phyloP scores from a whole-genome alignment of 2,797 vertebrate genomes.

The Oophaga sylvatica region DNA sequence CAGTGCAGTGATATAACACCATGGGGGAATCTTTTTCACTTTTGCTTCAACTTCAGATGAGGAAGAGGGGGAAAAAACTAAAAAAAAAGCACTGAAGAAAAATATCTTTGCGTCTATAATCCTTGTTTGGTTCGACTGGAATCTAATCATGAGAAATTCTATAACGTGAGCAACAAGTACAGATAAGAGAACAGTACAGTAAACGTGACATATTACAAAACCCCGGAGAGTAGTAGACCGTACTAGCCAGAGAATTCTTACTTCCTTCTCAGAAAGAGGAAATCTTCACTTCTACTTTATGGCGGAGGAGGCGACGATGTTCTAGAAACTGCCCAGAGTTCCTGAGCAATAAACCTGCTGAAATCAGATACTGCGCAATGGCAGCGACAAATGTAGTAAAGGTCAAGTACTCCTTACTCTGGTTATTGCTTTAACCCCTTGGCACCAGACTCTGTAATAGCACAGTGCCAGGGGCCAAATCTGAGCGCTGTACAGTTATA shows the following conservation, averaged over 20 bases:
- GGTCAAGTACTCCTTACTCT: background rate
- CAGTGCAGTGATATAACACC: no score
- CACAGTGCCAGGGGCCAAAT: no score
- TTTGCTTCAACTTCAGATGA: no score
- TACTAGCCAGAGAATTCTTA: background rate
- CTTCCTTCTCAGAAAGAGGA: slow-evolving; percentile 19
- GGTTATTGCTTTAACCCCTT: background rate
- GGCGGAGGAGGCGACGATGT: background rate
- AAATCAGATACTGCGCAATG: background rate
- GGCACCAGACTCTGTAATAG: no score
- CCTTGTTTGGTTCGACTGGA: no score
- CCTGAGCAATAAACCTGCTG: background rate
- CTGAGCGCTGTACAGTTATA: no score
- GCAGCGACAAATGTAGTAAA: background rate
- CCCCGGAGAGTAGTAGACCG: background rate
- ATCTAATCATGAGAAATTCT: background rate
- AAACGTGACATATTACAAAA: background rate
- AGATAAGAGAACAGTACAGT: background rate
- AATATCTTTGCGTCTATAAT: background rate
- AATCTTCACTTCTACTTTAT: slow-evolving; percentile 27
- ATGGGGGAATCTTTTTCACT: no score
- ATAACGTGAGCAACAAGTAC: background rate
- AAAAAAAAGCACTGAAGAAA: background rate
- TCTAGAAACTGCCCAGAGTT: background rate
- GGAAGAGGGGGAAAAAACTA: no score